Base-by-base conservation (phyloP, 1,140 invertebrate species). In the Ceratitis capitata region DNA sequence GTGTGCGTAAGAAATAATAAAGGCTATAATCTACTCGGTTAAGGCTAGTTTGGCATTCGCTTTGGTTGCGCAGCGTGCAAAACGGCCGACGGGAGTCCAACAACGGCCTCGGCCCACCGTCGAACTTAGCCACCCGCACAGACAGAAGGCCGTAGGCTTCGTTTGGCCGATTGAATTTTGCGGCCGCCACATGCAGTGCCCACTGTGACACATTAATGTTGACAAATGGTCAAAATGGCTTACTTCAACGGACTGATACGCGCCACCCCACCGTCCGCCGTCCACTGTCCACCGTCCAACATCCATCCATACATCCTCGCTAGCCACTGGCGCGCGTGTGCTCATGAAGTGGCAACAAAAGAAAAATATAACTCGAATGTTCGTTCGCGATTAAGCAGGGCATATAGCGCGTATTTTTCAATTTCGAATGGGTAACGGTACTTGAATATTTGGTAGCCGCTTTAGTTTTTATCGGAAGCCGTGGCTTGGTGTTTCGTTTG, bases 101-200 rank as follows among this genome's bases (percentile, higher is more conserved):
- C n/a, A n/a, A 19, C 14, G 61, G 16, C 26, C 32, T 5, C n/a
- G 23, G 32, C 29, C 16, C 61, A 69, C 61, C 61, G 61, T 6
- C 39, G 64, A 39, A 12, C 35, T 23, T n/a, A 56, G n/a, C 51
- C 51, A 53, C n/a, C 16, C 5, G 49, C 5, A n/a, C 5, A n/a
- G n/a, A 6, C 9, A n/a, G 51, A n/a, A 12, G 45, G 45, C 5
- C 45, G 45, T 12, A 47, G 5, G 45, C 45, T 12, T 1, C 5
- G 51, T 6, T 23, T 78, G n/a, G 39, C 7, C 69, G 39, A 78
- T 78, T 78, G 69, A 78, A 78, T 78, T 78, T 47, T 78, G 69
- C 45, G 69, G 69, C 69, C n/a, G 69, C 69, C 69, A 78, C 69
- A 78, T 78, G 69, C 69, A 78, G 69, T 47, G 69, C 69, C 35